Evolutionary conservation across 2,888 invertebrate genomes (phyloP).

Genomic region (Campoplex capitator): DNA sequence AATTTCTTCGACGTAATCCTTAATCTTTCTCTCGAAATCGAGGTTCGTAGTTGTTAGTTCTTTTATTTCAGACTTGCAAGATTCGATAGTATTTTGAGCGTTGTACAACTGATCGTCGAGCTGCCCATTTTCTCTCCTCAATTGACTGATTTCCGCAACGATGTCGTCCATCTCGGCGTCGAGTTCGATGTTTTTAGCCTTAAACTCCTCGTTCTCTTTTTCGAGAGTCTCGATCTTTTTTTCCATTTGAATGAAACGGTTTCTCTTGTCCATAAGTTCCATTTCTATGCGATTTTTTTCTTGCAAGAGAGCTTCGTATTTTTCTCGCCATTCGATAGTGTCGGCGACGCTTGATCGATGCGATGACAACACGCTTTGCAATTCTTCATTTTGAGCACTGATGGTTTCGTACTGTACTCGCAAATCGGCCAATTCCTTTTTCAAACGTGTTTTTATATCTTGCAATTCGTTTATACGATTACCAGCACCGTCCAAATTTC

Average conservation of each 20-base stretch:
- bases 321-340: constrained; percentile 68
- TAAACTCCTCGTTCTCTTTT: constrained; percentile 83
- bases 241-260: constrained; percentile 81
- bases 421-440: constrained; percentile 73
- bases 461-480: constrained; percentile 79
- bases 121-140: constrained; percentile 71
- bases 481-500: constrained; percentile 81
- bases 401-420: constrained; percentile 71
- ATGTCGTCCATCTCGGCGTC: constrained; percentile 85
- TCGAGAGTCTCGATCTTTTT: constrained; percentile 84
- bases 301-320: constrained; percentile 73
- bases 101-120: constrained; percentile 68
- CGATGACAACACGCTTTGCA: constrained; percentile 68
- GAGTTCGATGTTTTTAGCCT: constrained; percentile 84
- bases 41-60: background rate
- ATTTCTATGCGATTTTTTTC: constrained; percentile 79
- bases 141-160: constrained; percentile 70
- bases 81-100: background rate
- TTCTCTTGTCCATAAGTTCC: constrained; percentile 84
- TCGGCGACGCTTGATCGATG: constrained; percentile 69
- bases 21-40: constrained; percentile 6
- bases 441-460: constrained; percentile 74
- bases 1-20: constrained; percentile 24
- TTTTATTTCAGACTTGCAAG: background rate
- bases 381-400: constrained; percentile 73